Base-by-base conservation (phyloP, 2,888 invertebrate species). In the Pyrrhia umbra region DNA sequence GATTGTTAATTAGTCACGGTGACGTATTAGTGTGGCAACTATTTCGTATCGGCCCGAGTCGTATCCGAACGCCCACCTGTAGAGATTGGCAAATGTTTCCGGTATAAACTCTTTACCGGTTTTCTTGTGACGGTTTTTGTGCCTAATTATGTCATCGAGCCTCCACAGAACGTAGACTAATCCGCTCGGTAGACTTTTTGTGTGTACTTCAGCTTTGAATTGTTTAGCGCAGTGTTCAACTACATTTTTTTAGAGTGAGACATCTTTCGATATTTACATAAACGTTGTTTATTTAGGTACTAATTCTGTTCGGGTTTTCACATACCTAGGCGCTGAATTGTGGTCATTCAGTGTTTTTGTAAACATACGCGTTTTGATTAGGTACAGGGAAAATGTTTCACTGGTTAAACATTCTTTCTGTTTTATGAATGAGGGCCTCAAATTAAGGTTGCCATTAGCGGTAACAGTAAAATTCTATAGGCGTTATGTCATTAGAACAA, bases 51-150 rank as follows among this genome's bases (percentile, higher is more conserved):
- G 66, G 51, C 64, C 62, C 65, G 40, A 39, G 52, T 49, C 45
- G 67, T 73, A 78, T 80, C 83, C 82, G 83, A 77, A 70, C 87
- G 85, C 87, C 86, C 85, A 87, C 88, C 88, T 77, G 75, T 73
- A 81, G 80, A 82, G 85, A 88, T 92, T 91, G 89, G 83, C 87
- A 86, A 90, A 90, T 82, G 75, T 88, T 93, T 92, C 94, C 94
- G 93, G 88, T 86, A 75, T 60, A 63, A 34, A 83, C 81, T 80
- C 86, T 84, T 85, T 88, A 89, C 88, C 88, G 90, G 88, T 88
- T 88, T 82, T 84, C 80, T 79, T 81, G 80, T 73, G 79, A 83
- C 70, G 68, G 77, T 82, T 85, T 84, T 85, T 86, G 78, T 75
- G 72, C 55, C 55, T 74, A 86, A 88, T 88, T 90, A 87, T 88